A percentile compares a stretch with the other conserved stretches of the same genome.
These are phyloP conservation scores for Spisula subtruncata DNA, from an alignment of 2,888 invertebrate genomes.

Conservation along the genomic window DNA sequence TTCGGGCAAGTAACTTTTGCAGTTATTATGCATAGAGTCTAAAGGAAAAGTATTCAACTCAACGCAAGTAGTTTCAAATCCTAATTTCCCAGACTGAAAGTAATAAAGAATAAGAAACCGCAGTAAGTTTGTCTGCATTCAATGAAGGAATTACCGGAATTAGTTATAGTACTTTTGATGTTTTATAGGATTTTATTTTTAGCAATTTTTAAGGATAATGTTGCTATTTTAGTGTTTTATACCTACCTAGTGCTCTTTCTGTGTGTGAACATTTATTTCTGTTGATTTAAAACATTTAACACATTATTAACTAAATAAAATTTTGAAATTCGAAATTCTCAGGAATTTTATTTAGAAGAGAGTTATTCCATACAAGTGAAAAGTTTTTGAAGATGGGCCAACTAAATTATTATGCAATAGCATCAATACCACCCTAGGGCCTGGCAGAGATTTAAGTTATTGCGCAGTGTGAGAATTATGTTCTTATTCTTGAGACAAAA, in stretches of 20 bases:
- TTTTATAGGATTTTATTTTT: no score
- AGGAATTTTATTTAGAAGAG: not conserved
- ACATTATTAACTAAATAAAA: no score
- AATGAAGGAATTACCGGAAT: no score
- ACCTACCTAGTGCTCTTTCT: not conserved
- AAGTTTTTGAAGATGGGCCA: constrained; percentile 11
- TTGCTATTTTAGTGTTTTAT: constrained; percentile 3
- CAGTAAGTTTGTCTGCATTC: no score
- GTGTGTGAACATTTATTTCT: not conserved
- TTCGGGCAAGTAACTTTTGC: no score
- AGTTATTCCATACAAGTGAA: not conserved
- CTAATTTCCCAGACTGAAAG: no score
- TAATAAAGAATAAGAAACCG: no score
- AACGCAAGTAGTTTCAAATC: no score
- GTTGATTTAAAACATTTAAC: not conserved
- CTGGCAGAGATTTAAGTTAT: not conserved
- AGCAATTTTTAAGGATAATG: not conserved
- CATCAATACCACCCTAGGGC: not conserved
- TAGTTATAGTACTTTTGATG: no score
- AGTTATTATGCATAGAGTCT: no score
- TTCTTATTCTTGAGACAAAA: constrained; percentile 3
- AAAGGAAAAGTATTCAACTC: no score
- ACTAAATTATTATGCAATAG: constrained; percentile 8
- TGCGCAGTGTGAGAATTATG: not conserved
- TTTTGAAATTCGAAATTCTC: no score